Percentiles rank a stretch among this genome's conserved stretches.
These are phyloP conservation scores for Lophochroa leadbeateri DNA, from an alignment of 2,113 vertebrate genomes.

Conservation along the genomic window DNA sequence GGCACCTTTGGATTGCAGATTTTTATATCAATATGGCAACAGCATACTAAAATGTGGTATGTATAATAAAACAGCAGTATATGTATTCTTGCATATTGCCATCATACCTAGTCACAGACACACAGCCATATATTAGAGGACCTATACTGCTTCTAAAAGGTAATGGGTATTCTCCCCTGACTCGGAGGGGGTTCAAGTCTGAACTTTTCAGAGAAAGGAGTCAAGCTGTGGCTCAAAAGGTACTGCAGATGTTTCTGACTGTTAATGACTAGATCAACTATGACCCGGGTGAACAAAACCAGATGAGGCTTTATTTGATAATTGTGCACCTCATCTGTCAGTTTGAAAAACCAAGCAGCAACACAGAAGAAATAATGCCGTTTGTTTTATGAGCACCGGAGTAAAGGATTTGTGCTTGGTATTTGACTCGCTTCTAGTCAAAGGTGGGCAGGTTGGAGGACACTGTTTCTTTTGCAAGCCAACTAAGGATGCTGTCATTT, in stretches of 20 bases:
- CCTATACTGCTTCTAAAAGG: neutral
- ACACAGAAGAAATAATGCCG: neutral
- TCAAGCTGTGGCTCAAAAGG: neutral
- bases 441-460: neutral
- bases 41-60: neutral
- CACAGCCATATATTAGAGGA: neutral
- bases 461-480: neutral
- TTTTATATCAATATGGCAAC: neutral
- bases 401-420: neutral
- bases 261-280: neutral
- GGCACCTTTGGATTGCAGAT: neutral
- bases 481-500: neutral
- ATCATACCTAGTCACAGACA: neutral
- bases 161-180: neutral
- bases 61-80: neutral
- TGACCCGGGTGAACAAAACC: neutral
- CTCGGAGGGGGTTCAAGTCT: neutral
- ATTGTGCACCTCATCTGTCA: neutral
- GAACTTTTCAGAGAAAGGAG: neutral
- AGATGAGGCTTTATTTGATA: neutral
- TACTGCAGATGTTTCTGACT: neutral
- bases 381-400: neutral
- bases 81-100: neutral
- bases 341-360: neutral
- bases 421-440: neutral